Percentiles rank a stretch among this genome's conserved stretches.
phyloP scores from a whole-genome alignment of 2,888 invertebrate genomes.

The Oxyteleia sp. region DNA sequence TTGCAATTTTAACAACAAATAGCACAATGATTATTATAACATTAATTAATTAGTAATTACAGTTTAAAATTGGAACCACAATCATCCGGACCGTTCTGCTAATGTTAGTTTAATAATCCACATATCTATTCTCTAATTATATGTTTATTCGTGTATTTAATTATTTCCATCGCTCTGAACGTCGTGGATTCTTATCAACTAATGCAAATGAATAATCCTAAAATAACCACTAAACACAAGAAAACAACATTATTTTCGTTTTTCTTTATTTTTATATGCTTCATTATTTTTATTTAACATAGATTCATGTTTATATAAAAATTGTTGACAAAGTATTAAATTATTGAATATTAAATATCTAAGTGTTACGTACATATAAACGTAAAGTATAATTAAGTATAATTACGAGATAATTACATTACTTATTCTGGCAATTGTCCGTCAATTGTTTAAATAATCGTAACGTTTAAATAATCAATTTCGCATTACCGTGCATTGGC shows the following conservation, averaged over 20 bases:
- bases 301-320: conserved; percentile 67
- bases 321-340: conserved; percentile 69
- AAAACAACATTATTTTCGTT: too few species aligned
- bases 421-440: conserved; percentile 56
- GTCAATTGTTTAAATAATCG: conserved; percentile 38
- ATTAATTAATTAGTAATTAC: too few species aligned
- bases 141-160: too few species aligned
- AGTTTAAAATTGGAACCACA: too few species aligned
- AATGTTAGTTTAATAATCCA: too few species aligned
- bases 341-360: conserved; percentile 66
- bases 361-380: conserved; percentile 57
- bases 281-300: conserved; percentile 62
- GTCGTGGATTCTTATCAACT: too few species aligned
- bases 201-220: too few species aligned
- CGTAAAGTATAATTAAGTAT: conserved; percentile 62
- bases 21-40: too few species aligned
- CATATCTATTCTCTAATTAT: too few species aligned
- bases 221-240: not conserved
- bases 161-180: too few species aligned
- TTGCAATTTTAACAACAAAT: too few species aligned
- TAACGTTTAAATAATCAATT: conserved; percentile 35
- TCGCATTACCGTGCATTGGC: not conserved
- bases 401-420: conserved; percentile 60
- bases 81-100: too few species aligned
- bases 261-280: conserved; percentile 64